Evolutionary conservation across 2,113 vertebrate species (phyloP).

Genomic region (Podocnemis expansa): DNA sequence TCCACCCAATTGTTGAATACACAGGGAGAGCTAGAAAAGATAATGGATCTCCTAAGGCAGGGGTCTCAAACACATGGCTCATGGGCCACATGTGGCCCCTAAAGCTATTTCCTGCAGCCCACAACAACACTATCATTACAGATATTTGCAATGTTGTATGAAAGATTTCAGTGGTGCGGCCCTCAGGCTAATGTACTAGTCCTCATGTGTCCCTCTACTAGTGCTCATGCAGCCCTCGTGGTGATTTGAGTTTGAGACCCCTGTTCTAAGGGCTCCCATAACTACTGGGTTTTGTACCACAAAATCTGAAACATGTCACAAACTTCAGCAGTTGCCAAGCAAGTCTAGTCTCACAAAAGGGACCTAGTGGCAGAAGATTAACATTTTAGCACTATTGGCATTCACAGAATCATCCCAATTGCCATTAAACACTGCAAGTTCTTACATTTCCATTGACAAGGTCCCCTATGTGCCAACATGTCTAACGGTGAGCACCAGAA

Average conservation of each 20-base stretch:
- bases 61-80: too few species aligned
- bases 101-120: too few species aligned
- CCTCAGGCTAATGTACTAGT: too few species aligned
- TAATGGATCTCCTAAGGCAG: neutral
- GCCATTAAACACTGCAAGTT: neutral
- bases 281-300: neutral
- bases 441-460: neutral
- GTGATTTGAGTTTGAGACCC: too few species aligned
- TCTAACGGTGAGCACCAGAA: neutral
- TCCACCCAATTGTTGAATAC: neutral
- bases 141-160: too few species aligned
- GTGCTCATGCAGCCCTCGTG: too few species aligned
- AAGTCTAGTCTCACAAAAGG: neutral
- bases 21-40: neutral
- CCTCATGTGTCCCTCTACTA: too few species aligned
- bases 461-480: neutral
- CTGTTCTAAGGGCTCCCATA: neutral
- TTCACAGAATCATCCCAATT: neutral
- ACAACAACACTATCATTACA: too few species aligned
- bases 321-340: neutral
- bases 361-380: neutral
- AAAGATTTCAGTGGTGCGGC: too few species aligned
- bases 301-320: neutral
- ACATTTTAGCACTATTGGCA: neutral
- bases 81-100: too few species aligned